Evolutionary conservation across 2,888 invertebrate species (phyloP).

Genomic region (Rhabditophanes sp.): DNA sequence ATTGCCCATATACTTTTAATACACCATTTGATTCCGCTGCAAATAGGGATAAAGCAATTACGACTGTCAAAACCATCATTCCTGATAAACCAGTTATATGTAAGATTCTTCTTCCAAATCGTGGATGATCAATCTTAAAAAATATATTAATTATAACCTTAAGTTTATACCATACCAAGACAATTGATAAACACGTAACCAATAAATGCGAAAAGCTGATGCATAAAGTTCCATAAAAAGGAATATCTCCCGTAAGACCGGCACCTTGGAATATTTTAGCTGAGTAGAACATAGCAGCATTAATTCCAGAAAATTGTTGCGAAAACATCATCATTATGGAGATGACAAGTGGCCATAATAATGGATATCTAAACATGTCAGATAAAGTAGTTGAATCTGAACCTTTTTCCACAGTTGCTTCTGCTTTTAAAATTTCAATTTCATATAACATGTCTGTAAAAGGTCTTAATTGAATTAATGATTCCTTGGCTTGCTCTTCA

Average conservation of each 20-base stretch:
- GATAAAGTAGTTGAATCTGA: constrained; percentile 14
- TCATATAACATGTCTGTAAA: too few species aligned
- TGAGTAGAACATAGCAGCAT: constrained; percentile 53
- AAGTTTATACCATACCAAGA: constrained; percentile 5
- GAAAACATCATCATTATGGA: constrained; percentile 64
- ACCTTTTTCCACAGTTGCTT: background rate
- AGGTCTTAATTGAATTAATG: background rate
- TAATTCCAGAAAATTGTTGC: constrained; percentile 73
- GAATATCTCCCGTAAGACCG: constrained; percentile 6
- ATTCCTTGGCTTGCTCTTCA: constrained; percentile 51
- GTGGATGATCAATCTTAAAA: constrained; percentile 8
- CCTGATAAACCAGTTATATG: constrained; percentile 10
- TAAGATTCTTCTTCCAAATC: constrained; percentile 10
- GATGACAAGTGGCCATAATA: constrained; percentile 62
- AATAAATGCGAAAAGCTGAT: constrained; percentile 10
- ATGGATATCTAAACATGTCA: constrained; percentile 48
- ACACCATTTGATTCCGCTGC: constrained; percentile 1
- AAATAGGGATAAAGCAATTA: constrained; percentile 5
- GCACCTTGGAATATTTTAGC: constrained; percentile 10
- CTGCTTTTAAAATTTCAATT: too few species aligned
- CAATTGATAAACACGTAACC: constrained; percentile 9
- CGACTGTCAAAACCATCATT: constrained; percentile 10
- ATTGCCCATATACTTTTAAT: background rate
- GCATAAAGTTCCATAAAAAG: constrained; percentile 13
- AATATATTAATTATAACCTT: background rate